A percentile compares a stretch with the other conserved stretches of the same genome.
Evolutionary conservation across 2,113 vertebrate genomes (phyloP).

Genomic region (Semicossyphus pulcher): DNA sequence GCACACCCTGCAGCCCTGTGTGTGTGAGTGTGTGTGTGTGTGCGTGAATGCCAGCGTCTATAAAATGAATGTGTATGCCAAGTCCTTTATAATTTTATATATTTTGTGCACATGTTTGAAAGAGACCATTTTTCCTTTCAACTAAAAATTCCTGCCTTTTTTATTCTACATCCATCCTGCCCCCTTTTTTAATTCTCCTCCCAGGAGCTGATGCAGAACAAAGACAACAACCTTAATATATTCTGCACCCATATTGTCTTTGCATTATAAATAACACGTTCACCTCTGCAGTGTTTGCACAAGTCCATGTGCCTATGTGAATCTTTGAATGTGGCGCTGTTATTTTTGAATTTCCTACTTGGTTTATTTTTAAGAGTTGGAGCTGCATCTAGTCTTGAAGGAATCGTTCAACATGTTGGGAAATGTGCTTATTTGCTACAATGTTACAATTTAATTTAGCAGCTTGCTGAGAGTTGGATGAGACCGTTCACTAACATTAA

Average conservation of each 20-base stretch:
- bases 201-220: slow-evolving; percentile 55
- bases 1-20: slow-evolving; percentile 68
- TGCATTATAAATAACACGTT: slow-evolving; percentile 58
- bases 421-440: too few species aligned
- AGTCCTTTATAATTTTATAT: slow-evolving; percentile 42
- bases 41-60: slow-evolving; percentile 6
- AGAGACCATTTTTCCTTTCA: slow-evolving; percentile 46
- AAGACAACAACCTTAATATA: slow-evolving; percentile 58
- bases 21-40: slow-evolving; percentile 35
- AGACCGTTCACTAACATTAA: too few species aligned
- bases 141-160: slow-evolving; percentile 31
- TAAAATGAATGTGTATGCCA: slow-evolving; percentile 35
- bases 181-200: slow-evolving; percentile 47
- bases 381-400: slow-evolving; percentile 11
- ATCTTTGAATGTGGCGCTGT: slow-evolving; percentile 12
- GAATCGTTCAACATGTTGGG: too few species aligned
- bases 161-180: slow-evolving; percentile 43
- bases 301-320: slow-evolving; percentile 19
- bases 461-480: too few species aligned
- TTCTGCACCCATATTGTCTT: slow-evolving; percentile 56
- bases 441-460: too few species aligned
- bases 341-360: slow-evolving; percentile 13
- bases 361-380: slow-evolving; percentile 33
- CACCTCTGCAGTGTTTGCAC: slow-evolving; percentile 6
- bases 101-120: slow-evolving; percentile 41